Evolutionary conservation across 2,113 vertebrate genomes (phyloP).

Genomic region (Xiphophorus maculatus): DNA sequence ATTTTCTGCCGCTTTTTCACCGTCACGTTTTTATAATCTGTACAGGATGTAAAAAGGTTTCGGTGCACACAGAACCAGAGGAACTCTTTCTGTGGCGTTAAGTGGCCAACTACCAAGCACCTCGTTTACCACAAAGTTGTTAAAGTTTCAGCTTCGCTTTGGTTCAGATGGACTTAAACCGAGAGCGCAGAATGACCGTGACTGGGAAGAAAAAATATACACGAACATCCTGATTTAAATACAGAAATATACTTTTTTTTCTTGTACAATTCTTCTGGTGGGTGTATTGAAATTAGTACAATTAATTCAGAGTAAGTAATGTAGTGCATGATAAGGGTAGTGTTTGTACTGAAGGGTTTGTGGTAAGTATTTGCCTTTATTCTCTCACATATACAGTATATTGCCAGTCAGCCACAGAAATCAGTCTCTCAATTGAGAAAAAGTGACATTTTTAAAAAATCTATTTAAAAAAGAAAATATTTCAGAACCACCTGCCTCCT

Average conservation of each 20-base stretch:
- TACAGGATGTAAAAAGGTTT: slow-evolving; percentile 58
- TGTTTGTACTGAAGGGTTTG: slow-evolving; percentile 63
- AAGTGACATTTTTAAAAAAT: slow-evolving; percentile 65
- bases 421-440: slow-evolving; percentile 37
- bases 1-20: slow-evolving; percentile 70
- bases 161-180: slow-evolving; percentile 31
- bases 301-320: slow-evolving; percentile 59
- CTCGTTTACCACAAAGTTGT: slow-evolving; percentile 77
- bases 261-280: slow-evolving; percentile 52
- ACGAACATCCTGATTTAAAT: slow-evolving; percentile 40
- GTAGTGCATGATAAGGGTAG: slow-evolving; percentile 71
- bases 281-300: slow-evolving; percentile 46
- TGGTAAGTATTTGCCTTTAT: slow-evolving; percentile 70
- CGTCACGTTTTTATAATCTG: slow-evolving; percentile 78
- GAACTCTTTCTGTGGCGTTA: slow-evolving; percentile 51
- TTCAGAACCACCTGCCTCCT: slow-evolving; percentile 38
- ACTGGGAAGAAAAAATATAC: slow-evolving; percentile 19
- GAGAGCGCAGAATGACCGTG: slow-evolving; percentile 9
- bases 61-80: slow-evolving; percentile 73
- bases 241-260: slow-evolving; percentile 24
- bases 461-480: slow-evolving; percentile 4
- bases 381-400: slow-evolving; percentile 56
- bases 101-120: slow-evolving; percentile 92
- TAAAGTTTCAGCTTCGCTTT: slow-evolving; percentile 51
- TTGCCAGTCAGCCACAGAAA: slow-evolving; percentile 57